These are phyloP conservation scores for Cebus imitator DNA, from an alignment of 2,113 vertebrate species.

Conservation along the genomic window DNA sequence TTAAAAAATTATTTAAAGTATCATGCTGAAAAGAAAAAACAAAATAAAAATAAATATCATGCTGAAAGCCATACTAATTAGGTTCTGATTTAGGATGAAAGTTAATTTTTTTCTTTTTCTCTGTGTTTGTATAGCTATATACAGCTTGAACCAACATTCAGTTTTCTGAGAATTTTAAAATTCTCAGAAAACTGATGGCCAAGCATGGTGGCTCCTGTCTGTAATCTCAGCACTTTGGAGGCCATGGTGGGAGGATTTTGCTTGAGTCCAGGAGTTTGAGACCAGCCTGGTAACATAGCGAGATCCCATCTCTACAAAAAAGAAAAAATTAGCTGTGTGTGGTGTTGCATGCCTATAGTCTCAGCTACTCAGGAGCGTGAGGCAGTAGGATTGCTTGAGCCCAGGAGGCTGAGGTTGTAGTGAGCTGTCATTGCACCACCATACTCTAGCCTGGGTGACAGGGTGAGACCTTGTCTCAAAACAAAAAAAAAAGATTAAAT, in stretches of 20 bases:
- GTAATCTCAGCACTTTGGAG: neutral
- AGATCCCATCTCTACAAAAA: neutral
- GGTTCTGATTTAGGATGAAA: neutral
- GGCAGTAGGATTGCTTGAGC: neutral
- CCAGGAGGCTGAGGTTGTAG: neutral
- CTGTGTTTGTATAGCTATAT: neutral
- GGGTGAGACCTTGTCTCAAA: neutral
- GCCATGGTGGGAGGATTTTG: neutral
- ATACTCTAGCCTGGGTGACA: neutral
- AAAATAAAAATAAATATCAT: too few species aligned
- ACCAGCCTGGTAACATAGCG: neutral
- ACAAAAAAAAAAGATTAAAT: conserved; percentile 5
- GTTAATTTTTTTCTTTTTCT: conserved; percentile 16
- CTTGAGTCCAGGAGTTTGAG: neutral
- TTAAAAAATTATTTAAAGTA: too few species aligned
- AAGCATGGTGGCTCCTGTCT: neutral
- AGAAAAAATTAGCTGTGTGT: neutral
- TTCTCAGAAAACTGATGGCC: too few species aligned
- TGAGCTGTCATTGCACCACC: neutral
- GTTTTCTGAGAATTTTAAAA: neutral
- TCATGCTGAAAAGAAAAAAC: too few species aligned
- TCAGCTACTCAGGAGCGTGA: neutral
- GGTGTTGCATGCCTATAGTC: neutral
- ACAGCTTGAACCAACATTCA: neutral
- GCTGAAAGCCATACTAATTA: neutral